Conservation (phyloP, 2,888 invertebrate species). For the Diloba caeruleocephala region DNA sequence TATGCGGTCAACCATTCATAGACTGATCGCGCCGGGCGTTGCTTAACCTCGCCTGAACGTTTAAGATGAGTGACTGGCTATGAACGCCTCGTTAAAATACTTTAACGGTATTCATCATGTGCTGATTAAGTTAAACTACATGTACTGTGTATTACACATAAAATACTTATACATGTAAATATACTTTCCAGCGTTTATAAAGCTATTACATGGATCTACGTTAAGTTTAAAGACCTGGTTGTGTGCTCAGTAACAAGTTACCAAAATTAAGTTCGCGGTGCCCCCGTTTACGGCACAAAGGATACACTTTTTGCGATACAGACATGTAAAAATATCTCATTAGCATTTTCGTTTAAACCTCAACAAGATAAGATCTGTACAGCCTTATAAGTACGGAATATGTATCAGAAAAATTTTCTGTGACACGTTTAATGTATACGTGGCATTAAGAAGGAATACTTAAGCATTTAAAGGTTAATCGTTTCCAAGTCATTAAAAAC, state of each 20-base stretch:
- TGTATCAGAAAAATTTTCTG: conserved; percentile 38
- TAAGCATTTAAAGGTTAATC: conserved; percentile 72
- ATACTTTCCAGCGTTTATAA: too few relatives aligned
- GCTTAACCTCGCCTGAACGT: too few relatives aligned
- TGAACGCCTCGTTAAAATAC: too few relatives aligned
- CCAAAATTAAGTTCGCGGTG: background rate
- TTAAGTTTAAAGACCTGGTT: background rate
- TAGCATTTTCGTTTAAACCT: conserved; percentile 26
- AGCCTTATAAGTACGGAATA: conserved; percentile 17
- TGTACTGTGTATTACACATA: too few relatives aligned
- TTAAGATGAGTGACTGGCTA: too few relatives aligned
- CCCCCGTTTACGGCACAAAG: background rate
- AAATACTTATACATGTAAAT: too few relatives aligned
- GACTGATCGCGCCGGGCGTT: too few relatives aligned
- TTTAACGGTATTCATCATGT: too few relatives aligned
- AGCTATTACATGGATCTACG: background rate
- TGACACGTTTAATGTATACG: conserved; percentile 35
- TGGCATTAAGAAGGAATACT: conserved; percentile 52
- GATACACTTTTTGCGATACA: conserved; percentile 4
- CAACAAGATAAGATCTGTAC: conserved; percentile 32
- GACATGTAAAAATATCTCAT: conserved; percentile 17
- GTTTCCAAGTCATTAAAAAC: conserved; percentile 48
- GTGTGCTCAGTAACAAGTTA: background rate
- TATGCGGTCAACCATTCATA: too few relatives aligned
- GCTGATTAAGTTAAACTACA: too few relatives aligned